Evolutionary conservation across 2,797 vertebrate species (phyloP), one percentile per base, ranked within the genome.

Genomic region (Geotrypetes seraphini): DNA sequence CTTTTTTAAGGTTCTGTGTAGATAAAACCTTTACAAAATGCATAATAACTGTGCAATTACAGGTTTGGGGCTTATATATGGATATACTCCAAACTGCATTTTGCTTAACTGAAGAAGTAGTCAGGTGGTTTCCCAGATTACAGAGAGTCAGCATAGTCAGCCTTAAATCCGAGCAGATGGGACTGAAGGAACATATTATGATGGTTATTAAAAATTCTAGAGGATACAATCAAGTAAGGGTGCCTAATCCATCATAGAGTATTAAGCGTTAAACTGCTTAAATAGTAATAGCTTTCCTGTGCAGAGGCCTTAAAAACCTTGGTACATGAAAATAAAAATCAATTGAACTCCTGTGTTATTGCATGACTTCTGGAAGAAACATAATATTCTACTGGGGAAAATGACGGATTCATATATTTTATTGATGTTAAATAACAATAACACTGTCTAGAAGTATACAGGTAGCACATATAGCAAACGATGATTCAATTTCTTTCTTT

Each of bases 161-260:
- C 43, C 65, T 75, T 79, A 75, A 78, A 84, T 75, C 69, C 74
- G 73, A 75, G 72, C 78, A 82, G 73, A 77, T 67, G 73, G 71
- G 60, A 57, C 65, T 58, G 66, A 63, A 61, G 76, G 67, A 51
- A 35, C 78, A 69, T 51, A 76, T 75, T 74, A 72, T 65, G 56
- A 50, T 40, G 52, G 53, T 67, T 78, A 78, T 76, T 82, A 71
- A 66, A 67, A 69, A 57, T 25, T 51, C 57, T 44, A 60, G 52
- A 63, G 57, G 54, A 65, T 55, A 61, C 53, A 52, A 48, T 40
- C 63, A 63, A 66, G 66, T 58, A 59, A 60, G 50, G 43, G 48
- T 56, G 53, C 53, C 47, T 71, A 76, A 76, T 71, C 60, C 47
- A 63, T 69, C 66, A 66, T 66, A 60, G 47, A 55, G 33, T 58